Conservation (phyloP, 1,140 invertebrate genomes). For the Drosophila biarmipes region DNA sequence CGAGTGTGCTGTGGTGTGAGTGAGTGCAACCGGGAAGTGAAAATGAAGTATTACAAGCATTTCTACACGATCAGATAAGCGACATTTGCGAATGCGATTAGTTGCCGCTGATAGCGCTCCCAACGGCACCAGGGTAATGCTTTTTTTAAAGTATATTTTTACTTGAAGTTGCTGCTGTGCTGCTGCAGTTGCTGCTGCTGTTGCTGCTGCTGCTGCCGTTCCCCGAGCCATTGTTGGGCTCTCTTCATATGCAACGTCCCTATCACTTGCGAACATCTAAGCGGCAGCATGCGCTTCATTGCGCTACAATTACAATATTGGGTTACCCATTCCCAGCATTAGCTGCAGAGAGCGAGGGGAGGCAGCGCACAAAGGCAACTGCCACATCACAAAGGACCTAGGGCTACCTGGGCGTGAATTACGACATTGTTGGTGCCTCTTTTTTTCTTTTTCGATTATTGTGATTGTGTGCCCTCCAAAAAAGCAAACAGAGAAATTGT, state of each 20-base stretch:
- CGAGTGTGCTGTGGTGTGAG: slow-evolving; percentile 5
- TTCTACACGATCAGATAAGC: slow-evolving; percentile 84
- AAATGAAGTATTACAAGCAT: slow-evolving; percentile 84
- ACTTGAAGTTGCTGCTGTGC: slow-evolving; percentile 17
- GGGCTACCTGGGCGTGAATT: slow-evolving; percentile 79
- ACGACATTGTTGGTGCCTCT: slow-evolving; percentile 74
- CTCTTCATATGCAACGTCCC: slow-evolving; percentile 79
- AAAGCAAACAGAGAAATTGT: slow-evolving; percentile 71
- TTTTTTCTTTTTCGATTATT: slow-evolving; percentile 7
- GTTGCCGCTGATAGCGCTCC: slow-evolving; percentile 77
- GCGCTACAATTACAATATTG: slow-evolving; percentile 85
- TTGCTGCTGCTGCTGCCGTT: slow-evolving; percentile 30
- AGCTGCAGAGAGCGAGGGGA: slow-evolving; percentile 32
- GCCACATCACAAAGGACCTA: slow-evolving; percentile 58
- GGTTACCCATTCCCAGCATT: slow-evolving; percentile 78
- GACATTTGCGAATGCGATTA: slow-evolving; percentile 83
- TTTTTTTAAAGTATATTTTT: slow-evolving; percentile 36
- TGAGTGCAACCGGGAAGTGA: slow-evolving; percentile 77
- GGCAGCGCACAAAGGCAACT: slow-evolving; percentile 48
- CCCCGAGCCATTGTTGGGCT: slow-evolving; percentile 58
- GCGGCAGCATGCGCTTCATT: slow-evolving; percentile 82
- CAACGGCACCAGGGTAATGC: slow-evolving; percentile 50
- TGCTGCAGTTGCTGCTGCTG: slow-evolving; percentile 12
- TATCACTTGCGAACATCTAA: slow-evolving; percentile 84
- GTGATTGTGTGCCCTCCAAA: slow-evolving; percentile 7